Conservation (phyloP, 2,113 vertebrate species). For the Castor canadensis region DNA sequence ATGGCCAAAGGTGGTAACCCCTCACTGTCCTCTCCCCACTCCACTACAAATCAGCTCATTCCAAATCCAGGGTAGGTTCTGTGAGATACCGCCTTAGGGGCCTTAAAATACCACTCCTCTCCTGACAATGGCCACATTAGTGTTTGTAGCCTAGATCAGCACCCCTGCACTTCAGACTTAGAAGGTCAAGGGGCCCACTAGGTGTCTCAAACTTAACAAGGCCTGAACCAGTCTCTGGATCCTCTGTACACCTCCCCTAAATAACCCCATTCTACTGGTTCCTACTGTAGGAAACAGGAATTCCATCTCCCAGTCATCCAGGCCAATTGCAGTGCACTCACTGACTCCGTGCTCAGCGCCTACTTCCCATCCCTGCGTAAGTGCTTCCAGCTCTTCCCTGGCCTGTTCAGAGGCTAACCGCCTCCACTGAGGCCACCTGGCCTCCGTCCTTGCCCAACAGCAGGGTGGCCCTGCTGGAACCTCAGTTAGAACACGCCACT, state of each 20-base stretch:
- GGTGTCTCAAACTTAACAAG: neutral
- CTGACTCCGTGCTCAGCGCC: neutral
- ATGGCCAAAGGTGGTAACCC: neutral
- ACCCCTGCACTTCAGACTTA: neutral
- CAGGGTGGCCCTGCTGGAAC: neutral
- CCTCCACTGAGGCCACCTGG: neutral
- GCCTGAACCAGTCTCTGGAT: accelerated
- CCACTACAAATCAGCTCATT: accelerated
- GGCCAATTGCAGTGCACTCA: neutral
- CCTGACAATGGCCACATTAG: accelerated
- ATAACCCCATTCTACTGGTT: neutral
- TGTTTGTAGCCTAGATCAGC: neutral
- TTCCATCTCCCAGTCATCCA: neutral
- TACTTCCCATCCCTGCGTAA: neutral
- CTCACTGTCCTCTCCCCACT: neutral
- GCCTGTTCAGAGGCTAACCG: accelerated
- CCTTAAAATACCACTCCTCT: neutral
- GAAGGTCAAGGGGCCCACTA: neutral
- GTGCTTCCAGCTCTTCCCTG: neutral
- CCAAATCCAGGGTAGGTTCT: neutral
- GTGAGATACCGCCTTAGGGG: neutral
- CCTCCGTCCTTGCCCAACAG: neutral
- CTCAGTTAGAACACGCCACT: accelerated
- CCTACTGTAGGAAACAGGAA: neutral
- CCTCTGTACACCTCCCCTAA: neutral